Evolutionary conservation across 1,140 invertebrate genomes (phyloP), one percentile per base, ranked within the genome.

Genomic region (Heliothis virescens): DNA sequence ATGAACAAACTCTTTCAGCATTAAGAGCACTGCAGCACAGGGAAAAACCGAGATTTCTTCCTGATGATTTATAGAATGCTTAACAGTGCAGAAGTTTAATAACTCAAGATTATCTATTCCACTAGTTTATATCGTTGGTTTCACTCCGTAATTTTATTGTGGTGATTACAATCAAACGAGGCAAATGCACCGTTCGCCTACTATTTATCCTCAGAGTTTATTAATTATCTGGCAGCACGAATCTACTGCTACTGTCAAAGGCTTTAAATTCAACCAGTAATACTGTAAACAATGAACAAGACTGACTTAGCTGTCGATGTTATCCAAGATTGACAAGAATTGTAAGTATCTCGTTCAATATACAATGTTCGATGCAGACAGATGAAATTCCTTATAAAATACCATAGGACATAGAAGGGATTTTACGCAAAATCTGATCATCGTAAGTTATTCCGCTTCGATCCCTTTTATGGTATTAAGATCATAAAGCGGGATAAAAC

Each of bases 391-490:
- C 34, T 47, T 34, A 48, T 15, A 73, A 34, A 75, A 75, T 71
- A 52, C 50, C 67, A 52, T 15, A 29, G 16, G 47, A 62, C 34
- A 15, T 21, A 26, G 57, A 10, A 53, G 26, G 48, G 60, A 53
- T 65, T 76, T 63, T 62, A 50, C 57, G 59, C 74, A 76, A 65
- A 76, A 76, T 76, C 60, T 76, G 74, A 76, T 76, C 74, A 76
- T 76, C 74, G 53, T 76, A 76, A 76, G 59, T 65, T 53, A 62
- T 76, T 76, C 60, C 60, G 60, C 74, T 52, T 48, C 59, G 59
- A 76, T 63, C 74, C 74, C 60, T 76, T 76, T 76, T 76, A 76
- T 65, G 74, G 60, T 65, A 76, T 76, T 76, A 76, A 76, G 74
- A 76, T 76, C 74, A 76, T 76, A 76, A 76, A 76, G 12, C 18